phyloP scores from a whole-genome alignment of 2,797 vertebrate species.

The Acanthurus tractus region DNA sequence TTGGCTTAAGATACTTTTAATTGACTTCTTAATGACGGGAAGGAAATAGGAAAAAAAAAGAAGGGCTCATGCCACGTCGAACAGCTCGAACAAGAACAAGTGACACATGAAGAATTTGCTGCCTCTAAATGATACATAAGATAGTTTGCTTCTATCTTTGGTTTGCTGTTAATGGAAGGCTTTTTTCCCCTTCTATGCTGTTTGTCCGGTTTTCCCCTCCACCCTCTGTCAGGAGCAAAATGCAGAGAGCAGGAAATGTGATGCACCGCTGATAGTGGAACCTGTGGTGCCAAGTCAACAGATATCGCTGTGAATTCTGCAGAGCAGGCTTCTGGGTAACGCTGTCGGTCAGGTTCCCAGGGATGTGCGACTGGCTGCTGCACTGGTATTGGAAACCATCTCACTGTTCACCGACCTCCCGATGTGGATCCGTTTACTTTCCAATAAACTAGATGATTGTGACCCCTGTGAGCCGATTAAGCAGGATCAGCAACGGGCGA shows the following conservation, averaged over 20 bases:
- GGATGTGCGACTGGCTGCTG: conserved; percentile 1
- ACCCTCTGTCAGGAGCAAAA: conserved; percentile 43
- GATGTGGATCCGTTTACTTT: conserved; percentile 38
- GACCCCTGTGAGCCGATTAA: conserved; percentile 19
- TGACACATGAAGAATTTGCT: conserved; percentile 7
- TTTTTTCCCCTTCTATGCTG: conserved; percentile 24
- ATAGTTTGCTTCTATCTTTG: conserved; percentile 40
- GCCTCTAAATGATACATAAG: conserved; percentile 44
- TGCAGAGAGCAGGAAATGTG: conserved; percentile 63
- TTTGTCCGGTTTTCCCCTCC: conserved; percentile 6
- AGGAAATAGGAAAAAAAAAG: not conserved
- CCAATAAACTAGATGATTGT: conserved; percentile 16
- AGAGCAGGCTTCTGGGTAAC: conserved; percentile 42
- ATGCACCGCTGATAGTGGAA: conserved; percentile 56
- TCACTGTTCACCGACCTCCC: conserved; percentile 33
- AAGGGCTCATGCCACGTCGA: not conserved
- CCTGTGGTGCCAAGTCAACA: conserved; percentile 67
- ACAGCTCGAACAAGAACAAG: conserved; percentile 7
- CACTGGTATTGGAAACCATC: conserved; percentile 29
- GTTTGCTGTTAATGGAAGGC: conserved; percentile 33
- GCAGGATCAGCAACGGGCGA: conserved; percentile 10
- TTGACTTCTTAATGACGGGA: conserved; percentile 1
- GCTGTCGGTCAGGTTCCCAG: conserved; percentile 31
- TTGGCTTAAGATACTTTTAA: conserved; percentile 14
- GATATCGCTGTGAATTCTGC: conserved; percentile 49